These are phyloP conservation scores for Subacronicta megacephala DNA, from an alignment of 2,888 invertebrate species.

Conservation along the genomic window DNA sequence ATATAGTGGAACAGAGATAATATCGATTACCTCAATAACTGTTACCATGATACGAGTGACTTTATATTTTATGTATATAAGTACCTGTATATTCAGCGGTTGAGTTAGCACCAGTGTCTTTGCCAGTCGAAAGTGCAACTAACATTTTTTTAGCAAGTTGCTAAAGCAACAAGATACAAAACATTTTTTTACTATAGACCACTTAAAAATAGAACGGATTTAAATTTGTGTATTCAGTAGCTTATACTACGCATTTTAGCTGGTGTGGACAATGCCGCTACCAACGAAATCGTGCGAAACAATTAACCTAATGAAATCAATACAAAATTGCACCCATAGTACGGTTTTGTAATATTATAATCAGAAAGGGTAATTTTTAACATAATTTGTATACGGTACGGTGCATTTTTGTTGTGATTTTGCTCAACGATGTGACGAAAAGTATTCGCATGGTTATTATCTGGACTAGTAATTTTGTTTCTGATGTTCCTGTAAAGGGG, in stretches of 20 bases:
- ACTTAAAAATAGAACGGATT: no score
- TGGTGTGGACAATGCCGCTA: conserved; percentile 6
- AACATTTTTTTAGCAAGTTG: no score
- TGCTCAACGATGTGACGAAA: conserved; percentile 43
- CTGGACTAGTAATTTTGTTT: conserved; percentile 22
- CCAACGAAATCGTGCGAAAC: conserved; percentile 14
- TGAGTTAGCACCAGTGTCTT: conserved; percentile 18
- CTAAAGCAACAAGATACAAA: no score
- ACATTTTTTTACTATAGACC: no score
- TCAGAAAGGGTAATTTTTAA: conserved; percentile 27
- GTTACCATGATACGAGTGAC: conserved; percentile 54
- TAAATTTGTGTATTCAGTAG: no score
- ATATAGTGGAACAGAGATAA: conserved; percentile 56
- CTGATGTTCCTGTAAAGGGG: conserved; percentile 11
- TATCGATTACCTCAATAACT: conserved; percentile 60
- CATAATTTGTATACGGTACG: conserved; percentile 19
- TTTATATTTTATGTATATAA: conserved; percentile 48
- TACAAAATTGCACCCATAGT: conserved; percentile 54
- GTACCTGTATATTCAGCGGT: conserved; percentile 9
- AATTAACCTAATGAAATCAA: conserved; percentile 34
- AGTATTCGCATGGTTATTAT: conserved; percentile 34
- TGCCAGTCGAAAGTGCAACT: background rate
- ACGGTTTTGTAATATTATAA: conserved; percentile 42
- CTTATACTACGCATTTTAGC: background rate
- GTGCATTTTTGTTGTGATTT: conserved; percentile 60